Evolutionary conservation across 2,888 invertebrate genomes (phyloP), one percentile per base, ranked within the genome.

Genomic region (Camptogramma bilineatum): DNA sequence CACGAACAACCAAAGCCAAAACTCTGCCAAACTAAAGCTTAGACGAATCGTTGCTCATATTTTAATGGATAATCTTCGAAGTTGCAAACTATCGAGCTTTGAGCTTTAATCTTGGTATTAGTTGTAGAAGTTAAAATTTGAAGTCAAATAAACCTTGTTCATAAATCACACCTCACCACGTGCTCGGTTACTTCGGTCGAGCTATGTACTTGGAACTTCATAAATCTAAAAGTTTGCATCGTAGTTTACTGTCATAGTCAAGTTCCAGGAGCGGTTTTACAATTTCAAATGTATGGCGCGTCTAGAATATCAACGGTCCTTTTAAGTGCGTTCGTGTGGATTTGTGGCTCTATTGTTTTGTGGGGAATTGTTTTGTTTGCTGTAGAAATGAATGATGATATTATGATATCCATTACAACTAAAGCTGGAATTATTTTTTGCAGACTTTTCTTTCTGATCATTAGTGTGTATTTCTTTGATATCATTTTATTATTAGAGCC

Each of bases 151-250:
- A 77, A 77, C 79, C 72, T 64, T 62, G 74, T 64, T 67, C 66
- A 79, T 85, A 82, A 79, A 84, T 85, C 84, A 83, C 80, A 57
- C 68, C 74, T 79, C 75, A 70, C 78, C 81, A 81, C 79, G 78
- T 79, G 79, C 78, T 73, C 76, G 73, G 75, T 76, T 70, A 73
- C 61, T 69, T 64, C 73, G 73, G 71, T 62, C 60, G 76, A 77
- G 73, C 34, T 17, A 34, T 57, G 73, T 64, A 64, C 66, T 71
- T 69, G 73, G 72, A 77, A 82, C 78, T 84, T 79, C 84, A 86
- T 87, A 87, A 87, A 86, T 87, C 85, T 83, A 73, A 83, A 84
- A 85, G 83, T 86, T 85, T 77, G 76, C 79, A 77, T 79, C 82
- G 77, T 83, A 84, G 80, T 84, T 83, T 80, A 79, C 81, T 77